Percentiles rank a stretch among this genome's conserved stretches.
phyloP scores from a whole-genome alignment of 2,113 vertebrate genomes.

The Amphilophus citrinellus region DNA sequence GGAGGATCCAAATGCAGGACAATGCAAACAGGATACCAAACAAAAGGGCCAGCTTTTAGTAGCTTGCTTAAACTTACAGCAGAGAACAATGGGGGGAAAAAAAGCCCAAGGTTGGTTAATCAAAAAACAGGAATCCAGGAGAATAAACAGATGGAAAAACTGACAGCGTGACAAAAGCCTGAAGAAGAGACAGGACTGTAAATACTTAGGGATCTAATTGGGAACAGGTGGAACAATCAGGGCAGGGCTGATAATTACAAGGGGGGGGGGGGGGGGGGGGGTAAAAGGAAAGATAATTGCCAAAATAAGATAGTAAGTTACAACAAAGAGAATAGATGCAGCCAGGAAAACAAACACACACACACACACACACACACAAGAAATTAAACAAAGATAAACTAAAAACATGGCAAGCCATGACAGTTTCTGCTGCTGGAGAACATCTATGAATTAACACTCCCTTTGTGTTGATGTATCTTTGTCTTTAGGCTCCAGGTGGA shows the following conservation, averaged over 20 bases:
- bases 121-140: neutral
- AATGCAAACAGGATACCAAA: neutral
- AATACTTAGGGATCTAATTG: constrained; percentile 1
- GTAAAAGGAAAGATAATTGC: neutral
- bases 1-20: neutral
- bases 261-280: too few relatives aligned
- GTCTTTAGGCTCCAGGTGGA: constrained; percentile 92
- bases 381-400: neutral
- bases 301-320: neutral
- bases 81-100: neutral
- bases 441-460: neutral
- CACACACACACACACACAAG: neutral
- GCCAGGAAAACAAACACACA: neutral
- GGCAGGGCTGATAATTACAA: neutral
- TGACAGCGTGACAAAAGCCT: neutral
- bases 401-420: neutral
- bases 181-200: neutral
- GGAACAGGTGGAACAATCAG: constrained; percentile 11
- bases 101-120: neutral
- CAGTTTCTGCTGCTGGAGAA: neutral
- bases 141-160: constrained; percentile 4
- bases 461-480: neutral
- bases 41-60: neutral
- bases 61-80: neutral
- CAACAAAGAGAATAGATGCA: neutral